phyloP scores from a whole-genome alignment of 2,113 vertebrate genomes.

The Hemiprocne comata region DNA sequence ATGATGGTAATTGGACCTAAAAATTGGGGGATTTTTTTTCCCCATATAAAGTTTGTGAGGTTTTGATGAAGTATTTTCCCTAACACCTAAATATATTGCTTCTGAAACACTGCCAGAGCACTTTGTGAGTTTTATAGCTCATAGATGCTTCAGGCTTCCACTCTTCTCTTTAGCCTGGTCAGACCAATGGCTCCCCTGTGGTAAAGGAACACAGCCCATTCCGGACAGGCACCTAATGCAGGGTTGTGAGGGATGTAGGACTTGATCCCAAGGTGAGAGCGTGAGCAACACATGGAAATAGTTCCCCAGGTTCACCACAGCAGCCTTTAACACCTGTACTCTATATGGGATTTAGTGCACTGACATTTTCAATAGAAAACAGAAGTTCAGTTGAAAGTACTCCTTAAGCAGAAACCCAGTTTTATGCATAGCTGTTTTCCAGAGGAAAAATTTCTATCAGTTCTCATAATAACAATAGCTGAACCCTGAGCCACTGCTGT shows the following conservation, averaged over 20 bases:
- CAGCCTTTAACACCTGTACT: not conserved
- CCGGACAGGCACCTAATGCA: not conserved
- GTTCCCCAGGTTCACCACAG: not conserved
- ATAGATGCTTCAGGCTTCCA: not conserved
- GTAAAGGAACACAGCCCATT: not conserved
- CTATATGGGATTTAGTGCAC: not conserved
- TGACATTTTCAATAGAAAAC: not conserved
- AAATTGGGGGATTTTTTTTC: not conserved
- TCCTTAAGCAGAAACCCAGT: not conserved
- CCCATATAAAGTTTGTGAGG: not conserved
- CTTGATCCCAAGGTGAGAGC: not conserved
- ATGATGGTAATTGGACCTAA: not conserved
- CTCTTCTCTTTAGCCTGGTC: not conserved
- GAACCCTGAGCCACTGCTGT: not conserved
- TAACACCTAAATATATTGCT: not conserved
- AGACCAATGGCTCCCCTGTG: not conserved
- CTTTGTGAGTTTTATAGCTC: not conserved
- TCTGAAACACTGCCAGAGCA: constrained; percentile 6
- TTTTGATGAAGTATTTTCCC: not conserved
- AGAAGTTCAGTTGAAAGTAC: not conserved
- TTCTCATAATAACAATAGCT: not conserved
- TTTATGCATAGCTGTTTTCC: not conserved
- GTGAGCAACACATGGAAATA: not conserved
- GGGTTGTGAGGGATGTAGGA: not conserved
- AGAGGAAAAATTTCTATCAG: not conserved